phyloP scores from a whole-genome alignment of 2,797 vertebrate genomes.

The Cryptoprocta ferox region DNA sequence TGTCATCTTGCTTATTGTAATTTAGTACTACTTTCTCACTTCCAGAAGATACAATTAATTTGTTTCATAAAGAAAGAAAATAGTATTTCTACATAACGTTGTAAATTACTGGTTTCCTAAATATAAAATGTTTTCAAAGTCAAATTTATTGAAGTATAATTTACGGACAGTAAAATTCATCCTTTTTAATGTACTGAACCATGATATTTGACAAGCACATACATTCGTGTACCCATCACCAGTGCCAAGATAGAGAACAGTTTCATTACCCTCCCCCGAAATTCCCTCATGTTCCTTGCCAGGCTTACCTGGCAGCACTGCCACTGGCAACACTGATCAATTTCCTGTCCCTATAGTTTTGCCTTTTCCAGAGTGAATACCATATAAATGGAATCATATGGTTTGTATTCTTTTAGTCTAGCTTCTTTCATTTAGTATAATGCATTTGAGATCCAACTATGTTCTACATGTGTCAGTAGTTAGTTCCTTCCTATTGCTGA shows the following conservation, averaged over 20 bases:
- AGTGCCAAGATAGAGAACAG: neutral
- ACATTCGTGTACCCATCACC: neutral
- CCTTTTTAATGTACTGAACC: neutral
- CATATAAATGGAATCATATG: neutral
- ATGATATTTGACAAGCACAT: neutral
- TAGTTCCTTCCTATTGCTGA: constrained; percentile 11
- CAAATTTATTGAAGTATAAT: neutral
- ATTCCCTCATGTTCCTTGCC: neutral
- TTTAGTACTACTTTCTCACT: neutral
- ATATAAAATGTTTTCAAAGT: neutral
- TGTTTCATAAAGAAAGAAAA: neutral
- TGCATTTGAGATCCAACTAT: constrained; percentile 4
- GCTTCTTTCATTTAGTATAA: constrained; percentile 37
- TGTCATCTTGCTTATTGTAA: neutral
- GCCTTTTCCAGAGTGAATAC: neutral
- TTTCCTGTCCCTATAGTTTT: neutral
- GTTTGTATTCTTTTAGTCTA: neutral
- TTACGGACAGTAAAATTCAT: neutral
- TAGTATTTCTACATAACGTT: neutral
- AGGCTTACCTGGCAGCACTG: neutral
- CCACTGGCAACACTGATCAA: neutral
- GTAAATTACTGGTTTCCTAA: neutral
- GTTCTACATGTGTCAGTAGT: neutral
- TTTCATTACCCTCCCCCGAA: neutral
- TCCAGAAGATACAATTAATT: neutral